A percentile compares a stretch with the other conserved stretches of the same genome.
Evolutionary conservation across 2,888 invertebrate species (phyloP).

Genomic region (Galerucella nymphaeae): DNA sequence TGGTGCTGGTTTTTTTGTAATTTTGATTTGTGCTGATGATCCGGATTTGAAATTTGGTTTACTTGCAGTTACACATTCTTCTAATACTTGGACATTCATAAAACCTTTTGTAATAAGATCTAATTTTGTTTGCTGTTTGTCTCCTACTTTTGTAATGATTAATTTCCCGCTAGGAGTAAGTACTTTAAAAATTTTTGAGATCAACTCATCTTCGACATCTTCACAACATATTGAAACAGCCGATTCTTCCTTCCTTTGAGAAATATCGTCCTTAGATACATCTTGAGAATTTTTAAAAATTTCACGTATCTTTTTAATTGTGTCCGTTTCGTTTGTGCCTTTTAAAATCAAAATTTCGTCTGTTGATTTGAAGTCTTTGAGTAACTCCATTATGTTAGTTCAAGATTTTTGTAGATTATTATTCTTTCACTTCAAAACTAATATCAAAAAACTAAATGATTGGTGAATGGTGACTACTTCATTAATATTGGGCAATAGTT

Average conservation of each 20-base stretch:
- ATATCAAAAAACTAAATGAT: too few species aligned
- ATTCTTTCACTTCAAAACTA: not conserved
- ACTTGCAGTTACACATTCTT: conserved; percentile 61
- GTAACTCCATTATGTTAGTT: conserved; percentile 36
- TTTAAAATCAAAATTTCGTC: conserved; percentile 38
- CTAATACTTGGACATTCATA: conserved; percentile 53
- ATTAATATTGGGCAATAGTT: too few species aligned
- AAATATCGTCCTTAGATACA: conserved; percentile 29
- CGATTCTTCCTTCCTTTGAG: conserved; percentile 21
- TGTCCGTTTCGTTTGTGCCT: conserved; percentile 25
- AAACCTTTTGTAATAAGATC: conserved; percentile 59
- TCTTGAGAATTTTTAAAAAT: conserved; percentile 32
- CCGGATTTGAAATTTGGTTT: conserved; percentile 81
- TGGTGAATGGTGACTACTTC: too few species aligned
- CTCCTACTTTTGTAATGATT: conserved; percentile 43
- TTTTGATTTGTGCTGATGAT: conserved; percentile 70
- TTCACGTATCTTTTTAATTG: conserved; percentile 29
- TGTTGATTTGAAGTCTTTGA: conserved; percentile 29
- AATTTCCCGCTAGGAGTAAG: conserved; percentile 55
- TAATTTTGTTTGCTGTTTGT: conserved; percentile 53
- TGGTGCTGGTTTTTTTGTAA: conserved; percentile 61
- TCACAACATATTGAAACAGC: conserved; percentile 32
- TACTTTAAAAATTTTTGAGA: conserved; percentile 34
- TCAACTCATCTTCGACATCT: conserved; percentile 12
- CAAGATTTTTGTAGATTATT: not conserved